phyloP scores from a whole-genome alignment of 2,113 vertebrate species.

The Zapornia atra region DNA sequence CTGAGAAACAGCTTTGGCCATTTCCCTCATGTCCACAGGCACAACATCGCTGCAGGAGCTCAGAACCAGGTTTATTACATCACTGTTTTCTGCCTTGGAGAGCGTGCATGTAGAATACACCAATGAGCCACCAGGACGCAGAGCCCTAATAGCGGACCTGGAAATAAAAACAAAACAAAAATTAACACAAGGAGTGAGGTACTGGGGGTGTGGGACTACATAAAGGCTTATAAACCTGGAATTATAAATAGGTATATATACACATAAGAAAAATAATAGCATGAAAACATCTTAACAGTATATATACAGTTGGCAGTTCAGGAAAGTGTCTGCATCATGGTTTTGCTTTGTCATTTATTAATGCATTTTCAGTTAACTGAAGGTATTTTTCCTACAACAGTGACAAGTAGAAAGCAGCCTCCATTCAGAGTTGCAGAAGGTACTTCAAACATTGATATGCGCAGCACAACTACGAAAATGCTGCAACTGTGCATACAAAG shows the following conservation, averaged over 20 bases:
- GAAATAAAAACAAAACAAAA: not conserved
- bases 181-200: not conserved
- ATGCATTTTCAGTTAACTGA: not conserved
- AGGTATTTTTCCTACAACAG: not conserved
- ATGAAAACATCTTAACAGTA: not conserved
- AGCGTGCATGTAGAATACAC: constrained; percentile 96
- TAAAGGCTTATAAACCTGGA: not conserved
- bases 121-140: constrained; percentile 88
- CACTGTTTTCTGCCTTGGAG: constrained; percentile 88
- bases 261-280: not conserved
- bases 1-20: constrained; percentile 76
- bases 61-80: constrained; percentile 82
- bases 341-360: not conserved
- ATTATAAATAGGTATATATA: not conserved
- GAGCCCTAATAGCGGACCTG: constrained; percentile 88
- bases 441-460: not conserved
- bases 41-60: constrained; percentile 75
- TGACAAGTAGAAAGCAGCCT: not conserved
- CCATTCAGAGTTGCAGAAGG: not conserved
- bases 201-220: not conserved
- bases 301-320: not conserved
- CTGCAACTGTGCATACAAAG: not conserved
- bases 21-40: constrained; percentile 79
- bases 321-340: not conserved
- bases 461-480: not conserved